Percentiles rank a stretch among this genome's conserved stretches.
Conservation (phyloP, 2,113 vertebrate genomes). For the Prinia subflava region DNA sequence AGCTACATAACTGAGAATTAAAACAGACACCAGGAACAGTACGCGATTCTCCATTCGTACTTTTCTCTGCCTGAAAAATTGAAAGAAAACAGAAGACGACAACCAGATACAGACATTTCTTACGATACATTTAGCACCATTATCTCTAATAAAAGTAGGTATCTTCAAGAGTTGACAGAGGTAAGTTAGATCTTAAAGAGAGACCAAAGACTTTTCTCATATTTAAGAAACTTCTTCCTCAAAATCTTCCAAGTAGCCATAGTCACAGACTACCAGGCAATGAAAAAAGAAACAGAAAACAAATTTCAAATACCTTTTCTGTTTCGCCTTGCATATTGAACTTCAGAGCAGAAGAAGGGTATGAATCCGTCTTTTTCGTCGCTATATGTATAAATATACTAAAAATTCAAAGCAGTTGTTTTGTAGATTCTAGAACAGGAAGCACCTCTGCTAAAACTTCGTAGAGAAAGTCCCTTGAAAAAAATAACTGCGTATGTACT, state of each 20-base stretch:
- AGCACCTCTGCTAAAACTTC: background rate
- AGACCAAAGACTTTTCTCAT: background rate
- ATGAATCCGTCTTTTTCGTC: background rate
- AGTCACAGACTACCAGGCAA: background rate
- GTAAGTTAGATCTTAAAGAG: background rate
- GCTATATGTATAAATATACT: background rate
- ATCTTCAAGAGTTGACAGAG: background rate
- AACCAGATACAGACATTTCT: background rate
- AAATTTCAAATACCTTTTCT: slow-evolving; percentile 29
- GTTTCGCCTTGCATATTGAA: background rate
- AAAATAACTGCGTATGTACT: background rate
- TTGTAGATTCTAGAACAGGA: slow-evolving; percentile 47
- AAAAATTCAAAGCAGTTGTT: background rate
- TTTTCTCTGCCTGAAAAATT: background rate
- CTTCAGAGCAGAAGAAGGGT: background rate
- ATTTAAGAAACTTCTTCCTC: background rate
- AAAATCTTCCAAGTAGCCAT: background rate
- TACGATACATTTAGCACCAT: rapidly evolving
- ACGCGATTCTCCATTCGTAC: background rate
- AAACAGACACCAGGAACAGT: background rate
- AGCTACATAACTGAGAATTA: background rate
- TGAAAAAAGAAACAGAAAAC: background rate
- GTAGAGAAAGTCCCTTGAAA: slow-evolving; percentile 23
- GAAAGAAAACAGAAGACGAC: background rate
- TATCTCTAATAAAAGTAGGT: background rate